These are phyloP conservation scores for Chaetura pelagica DNA, from an alignment of 2,113 vertebrate genomes.

Conservation along the genomic window DNA sequence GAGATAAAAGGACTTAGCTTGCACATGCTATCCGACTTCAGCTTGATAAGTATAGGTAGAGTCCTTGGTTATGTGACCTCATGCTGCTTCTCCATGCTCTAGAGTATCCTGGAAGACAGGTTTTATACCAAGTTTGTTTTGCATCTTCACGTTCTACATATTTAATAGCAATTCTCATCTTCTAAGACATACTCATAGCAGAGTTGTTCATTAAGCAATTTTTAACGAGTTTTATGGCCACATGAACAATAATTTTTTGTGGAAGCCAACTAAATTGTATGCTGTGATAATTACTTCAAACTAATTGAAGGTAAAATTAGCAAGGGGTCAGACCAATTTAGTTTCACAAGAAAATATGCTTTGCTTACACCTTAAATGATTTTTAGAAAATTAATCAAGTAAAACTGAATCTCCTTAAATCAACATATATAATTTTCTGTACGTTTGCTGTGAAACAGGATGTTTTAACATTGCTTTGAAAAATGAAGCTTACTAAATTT, in stretches of 20 bases:
- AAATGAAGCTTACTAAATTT: conserved; percentile 23
- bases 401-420: conserved; percentile 50
- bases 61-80: not conserved
- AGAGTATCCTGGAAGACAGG: too few species aligned
- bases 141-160: not conserved
- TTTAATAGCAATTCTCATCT: conserved; percentile 69
- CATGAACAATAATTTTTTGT: conserved; percentile 77
- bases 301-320: conserved; percentile 81
- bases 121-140: not conserved
- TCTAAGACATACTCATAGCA: conserved; percentile 56
- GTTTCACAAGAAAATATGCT: conserved; percentile 66
- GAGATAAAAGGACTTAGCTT: not conserved
- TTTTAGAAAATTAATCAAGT: conserved; percentile 69
- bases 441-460: not conserved
- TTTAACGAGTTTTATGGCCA: conserved; percentile 79
- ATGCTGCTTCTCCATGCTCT: accelerated
- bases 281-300: conserved; percentile 78
- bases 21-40: not conserved
- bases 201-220: conserved; percentile 79
- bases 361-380: conserved; percentile 68
- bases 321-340: conserved; percentile 66
- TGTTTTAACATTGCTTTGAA: conserved; percentile 34
- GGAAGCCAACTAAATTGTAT: conserved; percentile 75
- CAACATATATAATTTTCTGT: conserved; percentile 42
- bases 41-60: not conserved